A percentile compares a stretch with the other conserved stretches of the same genome.
These are phyloP conservation scores for Zaprionus tsacasi DNA, from an alignment of 1,140 invertebrate species.

Conservation along the genomic window DNA sequence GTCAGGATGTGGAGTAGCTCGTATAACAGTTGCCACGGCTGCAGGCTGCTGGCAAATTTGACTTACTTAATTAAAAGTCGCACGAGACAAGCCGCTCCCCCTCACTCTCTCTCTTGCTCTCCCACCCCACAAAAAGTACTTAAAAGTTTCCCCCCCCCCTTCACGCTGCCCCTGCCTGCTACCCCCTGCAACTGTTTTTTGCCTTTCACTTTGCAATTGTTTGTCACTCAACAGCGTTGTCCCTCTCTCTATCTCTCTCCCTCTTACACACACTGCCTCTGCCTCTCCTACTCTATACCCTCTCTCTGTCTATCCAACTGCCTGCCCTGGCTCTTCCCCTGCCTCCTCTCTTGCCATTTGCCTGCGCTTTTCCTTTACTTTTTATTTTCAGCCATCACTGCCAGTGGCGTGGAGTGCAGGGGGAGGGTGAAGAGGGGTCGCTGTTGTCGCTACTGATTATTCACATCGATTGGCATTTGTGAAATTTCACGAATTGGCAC, in stretches of 20 bases:
- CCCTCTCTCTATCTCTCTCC: not conserved
- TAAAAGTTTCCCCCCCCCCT: constrained; percentile 46
- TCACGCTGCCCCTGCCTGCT: not conserved
- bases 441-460: constrained; percentile 75
- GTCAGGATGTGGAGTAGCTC: not conserved
- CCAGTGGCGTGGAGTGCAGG: not conserved
- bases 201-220: constrained; percentile 77
- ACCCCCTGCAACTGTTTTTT: not conserved
- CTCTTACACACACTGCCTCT: not conserved
- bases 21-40: constrained; percentile 55
- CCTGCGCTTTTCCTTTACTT: constrained; percentile 10
- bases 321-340: not conserved
- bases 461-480: constrained; percentile 81
- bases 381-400: constrained; percentile 23
- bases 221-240: constrained; percentile 80
- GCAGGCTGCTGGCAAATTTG: constrained; percentile 35
- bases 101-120: constrained; percentile 3
- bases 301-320: not conserved
- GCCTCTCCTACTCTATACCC: not conserved
- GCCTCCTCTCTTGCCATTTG: not conserved
- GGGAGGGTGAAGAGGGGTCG: constrained; percentile 21
- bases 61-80: constrained; percentile 83
- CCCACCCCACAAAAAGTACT: constrained; percentile 49
- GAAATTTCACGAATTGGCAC: constrained; percentile 83
- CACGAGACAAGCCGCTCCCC: constrained; percentile 58